A percentile compares a stretch with the other conserved stretches of the same genome.
Conservation (phyloP, 2,797 vertebrate genomes). For the Bucorvus abyssinicus region DNA sequence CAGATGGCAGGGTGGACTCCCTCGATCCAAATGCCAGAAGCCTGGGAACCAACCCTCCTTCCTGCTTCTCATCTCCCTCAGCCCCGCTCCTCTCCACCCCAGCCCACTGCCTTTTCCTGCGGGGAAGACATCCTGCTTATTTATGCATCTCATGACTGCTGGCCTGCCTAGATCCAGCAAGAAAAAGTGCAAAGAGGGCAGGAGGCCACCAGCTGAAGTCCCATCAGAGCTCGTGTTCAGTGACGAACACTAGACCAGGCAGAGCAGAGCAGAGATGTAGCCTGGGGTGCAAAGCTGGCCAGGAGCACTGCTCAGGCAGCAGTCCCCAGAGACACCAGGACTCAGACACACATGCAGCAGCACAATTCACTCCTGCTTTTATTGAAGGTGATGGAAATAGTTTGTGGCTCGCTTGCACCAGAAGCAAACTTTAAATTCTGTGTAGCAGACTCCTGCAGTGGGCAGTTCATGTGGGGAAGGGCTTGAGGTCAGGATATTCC, state of each 20-base stretch:
- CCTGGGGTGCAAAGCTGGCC: rapidly evolving
- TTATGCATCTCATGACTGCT: conserved; percentile 17
- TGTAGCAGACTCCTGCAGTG: not conserved
- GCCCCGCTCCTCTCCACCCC: conserved; percentile 2
- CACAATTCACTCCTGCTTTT: not conserved
- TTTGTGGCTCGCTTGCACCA: not conserved
- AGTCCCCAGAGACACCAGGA: not conserved
- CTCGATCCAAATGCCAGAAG: conserved; percentile 48
- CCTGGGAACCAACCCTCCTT: conserved; percentile 67
- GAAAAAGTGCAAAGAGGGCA: conserved; percentile 24
- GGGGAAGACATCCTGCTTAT: conserved; percentile 61
- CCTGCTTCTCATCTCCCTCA: conserved; percentile 66
- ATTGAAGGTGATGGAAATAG: not conserved
- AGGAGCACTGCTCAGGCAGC: not conserved
- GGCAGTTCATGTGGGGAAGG: not conserved
- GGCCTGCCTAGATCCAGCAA: not conserved
- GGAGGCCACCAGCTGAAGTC: not conserved
- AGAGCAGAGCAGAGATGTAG: not conserved
- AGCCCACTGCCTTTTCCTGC: conserved; percentile 52
- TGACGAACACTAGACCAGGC: not conserved
- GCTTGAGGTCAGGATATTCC: not conserved
- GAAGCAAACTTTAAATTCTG: not conserved
- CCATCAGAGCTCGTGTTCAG: not conserved
- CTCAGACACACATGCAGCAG: not conserved
- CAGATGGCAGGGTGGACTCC: conserved; percentile 64